Base-by-base conservation (phyloP, 2,797 vertebrate species). In the Mus caroli region DNA sequence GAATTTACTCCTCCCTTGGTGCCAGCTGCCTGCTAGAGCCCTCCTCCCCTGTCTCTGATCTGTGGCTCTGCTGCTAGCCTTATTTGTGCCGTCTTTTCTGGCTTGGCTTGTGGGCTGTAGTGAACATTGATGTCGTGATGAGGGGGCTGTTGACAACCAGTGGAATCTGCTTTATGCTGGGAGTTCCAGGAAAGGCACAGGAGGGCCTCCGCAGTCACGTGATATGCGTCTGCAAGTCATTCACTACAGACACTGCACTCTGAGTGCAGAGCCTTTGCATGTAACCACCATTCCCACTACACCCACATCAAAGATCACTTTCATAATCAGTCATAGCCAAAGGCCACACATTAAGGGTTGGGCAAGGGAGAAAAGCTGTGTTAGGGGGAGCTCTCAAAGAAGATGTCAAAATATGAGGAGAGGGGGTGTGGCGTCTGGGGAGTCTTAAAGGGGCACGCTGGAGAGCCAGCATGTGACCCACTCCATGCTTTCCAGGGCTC, bases 251-350 rank as follows among this genome's bases (percentile, higher is more conserved):
- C 43, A 75, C n/a, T n/a, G n/a, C n/a, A n/a, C n/a, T 92, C 43
- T 54, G 95, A 76, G 73, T 82, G n/a, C 88, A 40, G 82, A 75
- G 80, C n/a, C 79, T 34, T 94, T 92, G 71, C 75, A 52, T 89
- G 96, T 95, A 95, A 97, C 95, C 91, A 14, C 93, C 40, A 80
- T 84, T 91, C 92, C 96, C 58, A 34, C 69, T 60, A 22, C 34
- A 85, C 91, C 94, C 97, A 96, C 97, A 97, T 98, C 96, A 97
- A 96, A 97, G 96, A 71, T 69, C 3, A 71, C 87, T 96, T 95
- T 90, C 90, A 88, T 94, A 88, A 92, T 80, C 80, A 88, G 62
- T 85, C 93, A 34, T 79, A 90, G 94, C 91, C 92, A 76, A 86
- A 88, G 91, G 94, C 92, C 54, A 17, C 80, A 71, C 9, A 92